phyloP scores from a whole-genome alignment of 2,113 vertebrate genomes.

The Lutjanus erythropterus region DNA sequence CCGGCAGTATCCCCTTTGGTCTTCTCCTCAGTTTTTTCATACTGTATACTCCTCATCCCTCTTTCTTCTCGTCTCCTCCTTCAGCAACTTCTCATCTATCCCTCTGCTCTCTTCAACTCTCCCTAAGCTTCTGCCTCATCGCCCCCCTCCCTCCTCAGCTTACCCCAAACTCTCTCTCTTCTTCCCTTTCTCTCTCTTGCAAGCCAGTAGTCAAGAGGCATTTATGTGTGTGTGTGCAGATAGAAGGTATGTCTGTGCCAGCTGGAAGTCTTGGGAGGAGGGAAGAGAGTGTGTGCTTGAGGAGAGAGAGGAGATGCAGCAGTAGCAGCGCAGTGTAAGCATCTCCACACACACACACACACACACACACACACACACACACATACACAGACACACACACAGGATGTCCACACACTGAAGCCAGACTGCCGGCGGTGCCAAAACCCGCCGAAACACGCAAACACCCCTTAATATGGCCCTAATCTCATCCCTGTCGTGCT shows the following conservation, averaged over 20 bases:
- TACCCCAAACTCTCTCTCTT: slow-evolving; percentile 45
- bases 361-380: no score
- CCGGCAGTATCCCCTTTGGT: slow-evolving; percentile 45
- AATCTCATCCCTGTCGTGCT: slow-evolving; percentile 63
- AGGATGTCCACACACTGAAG: slow-evolving; percentile 52
- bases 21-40: slow-evolving; percentile 57
- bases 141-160: slow-evolving; percentile 45
- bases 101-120: slow-evolving; percentile 54
- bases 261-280: slow-evolving; percentile 71
- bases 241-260: slow-evolving; percentile 61
- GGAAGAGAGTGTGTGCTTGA: slow-evolving; percentile 34
- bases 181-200: slow-evolving; percentile 18
- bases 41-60: slow-evolving; percentile 74
- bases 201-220: slow-evolving; percentile 62
- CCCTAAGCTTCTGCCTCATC: slow-evolving; percentile 64
- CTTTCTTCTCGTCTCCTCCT: slow-evolving; percentile 56
- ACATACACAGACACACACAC: slow-evolving; percentile 46
- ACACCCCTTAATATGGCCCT: slow-evolving; percentile 58
- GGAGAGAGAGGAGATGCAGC: slow-evolving; percentile 55
- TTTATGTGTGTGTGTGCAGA: slow-evolving; percentile 39
- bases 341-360: slow-evolving; percentile 53
- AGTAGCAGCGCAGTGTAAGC: slow-evolving; percentile 60
- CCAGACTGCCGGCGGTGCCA: slow-evolving; percentile 41
- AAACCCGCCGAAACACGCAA: slow-evolving; percentile 54
- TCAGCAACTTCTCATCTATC: slow-evolving; percentile 63